Evolutionary conservation across 2,888 invertebrate species (phyloP).

Genomic region (Campopleginae sp.): DNA sequence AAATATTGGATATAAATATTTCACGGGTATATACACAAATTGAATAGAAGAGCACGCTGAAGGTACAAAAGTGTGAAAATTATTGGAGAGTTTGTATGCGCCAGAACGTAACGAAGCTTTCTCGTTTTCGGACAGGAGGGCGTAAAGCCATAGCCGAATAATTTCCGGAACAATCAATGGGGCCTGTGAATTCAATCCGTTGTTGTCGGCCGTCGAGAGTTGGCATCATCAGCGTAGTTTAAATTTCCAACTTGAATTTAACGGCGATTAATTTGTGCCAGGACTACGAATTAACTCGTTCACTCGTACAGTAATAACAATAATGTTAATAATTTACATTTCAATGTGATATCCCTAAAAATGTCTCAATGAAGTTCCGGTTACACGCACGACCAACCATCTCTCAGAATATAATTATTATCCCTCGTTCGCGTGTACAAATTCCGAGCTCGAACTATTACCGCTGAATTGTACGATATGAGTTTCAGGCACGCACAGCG

Average conservation of each 20-base stretch:
- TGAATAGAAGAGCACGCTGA: constrained; percentile 13
- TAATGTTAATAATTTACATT: constrained; percentile 15
- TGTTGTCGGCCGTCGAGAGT: constrained; percentile 46
- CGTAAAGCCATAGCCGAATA: constrained; percentile 67
- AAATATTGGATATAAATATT: constrained; percentile 54
- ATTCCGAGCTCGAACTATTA: constrained; percentile 24
- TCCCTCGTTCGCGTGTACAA: constrained; percentile 18
- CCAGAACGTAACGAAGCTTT: constrained; percentile 18
- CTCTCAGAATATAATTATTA: constrained; percentile 27
- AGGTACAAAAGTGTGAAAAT: constrained; percentile 23
- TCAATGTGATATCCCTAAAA: constrained; percentile 8
- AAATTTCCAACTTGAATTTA: constrained; percentile 42
- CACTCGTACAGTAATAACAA: constrained; percentile 9
- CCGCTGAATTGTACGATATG: constrained; percentile 20
- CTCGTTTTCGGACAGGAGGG: constrained; percentile 44
- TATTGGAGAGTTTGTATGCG: constrained; percentile 17
- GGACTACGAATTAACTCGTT: constrained; percentile 3
- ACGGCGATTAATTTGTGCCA: constrained; percentile 27
- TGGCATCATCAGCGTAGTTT: constrained; percentile 38
- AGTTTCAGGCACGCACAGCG: constrained; percentile 22
- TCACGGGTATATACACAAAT: constrained; percentile 5
- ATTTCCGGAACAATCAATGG: constrained; percentile 69
- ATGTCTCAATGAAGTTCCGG: constrained; percentile 28
- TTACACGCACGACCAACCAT: constrained; percentile 17
- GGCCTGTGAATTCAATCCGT: constrained; percentile 66